Evolutionary conservation across 2,113 vertebrate species (phyloP).

Genomic region (Megalops atlanticus): DNA sequence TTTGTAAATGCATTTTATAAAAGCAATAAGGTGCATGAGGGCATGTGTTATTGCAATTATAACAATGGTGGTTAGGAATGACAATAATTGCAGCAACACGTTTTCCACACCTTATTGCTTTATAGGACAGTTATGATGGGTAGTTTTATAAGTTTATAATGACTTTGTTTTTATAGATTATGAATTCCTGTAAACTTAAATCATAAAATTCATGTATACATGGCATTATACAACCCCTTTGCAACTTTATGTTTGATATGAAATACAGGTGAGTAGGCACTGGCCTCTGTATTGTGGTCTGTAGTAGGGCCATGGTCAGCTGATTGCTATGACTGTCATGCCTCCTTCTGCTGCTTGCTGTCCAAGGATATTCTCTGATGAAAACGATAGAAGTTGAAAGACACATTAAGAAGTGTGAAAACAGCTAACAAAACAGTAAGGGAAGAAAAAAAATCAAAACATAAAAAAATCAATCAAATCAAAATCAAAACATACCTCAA

Average conservation of each 20-base stretch:
- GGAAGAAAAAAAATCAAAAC: no score
- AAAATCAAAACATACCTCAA: no score
- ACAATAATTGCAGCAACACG: no score
- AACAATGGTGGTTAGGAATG: not conserved
- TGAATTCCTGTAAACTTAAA: not conserved
- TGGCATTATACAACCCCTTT: not conserved
- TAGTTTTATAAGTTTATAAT: not conserved
- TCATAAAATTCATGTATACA: not conserved
- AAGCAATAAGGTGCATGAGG: not conserved
- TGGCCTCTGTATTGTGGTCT: no score
- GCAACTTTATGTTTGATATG: not conserved
- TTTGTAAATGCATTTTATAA: not conserved
- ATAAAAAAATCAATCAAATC: no score
- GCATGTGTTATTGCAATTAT: not conserved
- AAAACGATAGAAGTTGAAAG: not conserved
- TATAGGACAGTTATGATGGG: not conserved
- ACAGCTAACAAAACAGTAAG: no score
- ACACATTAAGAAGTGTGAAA: no score
- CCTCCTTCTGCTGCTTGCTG: no score
- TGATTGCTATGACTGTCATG: not conserved
- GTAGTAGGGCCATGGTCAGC: not conserved
- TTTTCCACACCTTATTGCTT: constrained; percentile 2
- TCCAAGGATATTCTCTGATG: not conserved
- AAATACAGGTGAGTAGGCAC: not conserved
- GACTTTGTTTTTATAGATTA: not conserved